Evolutionary conservation across 2,888 invertebrate species (phyloP).

Genomic region (Muschampia plurimacula): DNA sequence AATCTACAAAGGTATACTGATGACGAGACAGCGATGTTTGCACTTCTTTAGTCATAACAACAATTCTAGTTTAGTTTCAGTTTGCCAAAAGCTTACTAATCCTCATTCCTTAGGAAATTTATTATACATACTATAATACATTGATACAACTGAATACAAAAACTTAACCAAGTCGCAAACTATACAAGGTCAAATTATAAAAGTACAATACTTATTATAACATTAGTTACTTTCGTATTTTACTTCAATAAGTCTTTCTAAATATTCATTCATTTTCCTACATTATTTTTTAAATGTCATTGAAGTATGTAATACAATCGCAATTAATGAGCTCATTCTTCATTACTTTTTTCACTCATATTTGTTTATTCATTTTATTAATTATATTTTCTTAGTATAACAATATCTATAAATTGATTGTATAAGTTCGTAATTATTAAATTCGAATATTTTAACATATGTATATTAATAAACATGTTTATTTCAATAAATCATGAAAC

Average conservation of each 20-base stretch:
- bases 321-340: slow-evolving; percentile 80
- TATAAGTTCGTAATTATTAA: slow-evolving; percentile 87
- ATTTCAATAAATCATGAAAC: slow-evolving; percentile 80
- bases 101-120: slow-evolving; percentile 32
- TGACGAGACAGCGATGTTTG: neutral
- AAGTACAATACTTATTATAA: slow-evolving; percentile 79
- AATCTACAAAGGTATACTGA: neutral
- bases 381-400: slow-evolving; percentile 86
- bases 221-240: slow-evolving; percentile 84
- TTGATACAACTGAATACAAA: slow-evolving; percentile 31
- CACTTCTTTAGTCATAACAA: slow-evolving; percentile 3
- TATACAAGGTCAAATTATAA: slow-evolving; percentile 67
- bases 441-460: slow-evolving; percentile 87
- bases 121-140: slow-evolving; percentile 40
- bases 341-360: slow-evolving; percentile 80
- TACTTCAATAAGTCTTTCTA: slow-evolving; percentile 86
- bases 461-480: slow-evolving; percentile 86
- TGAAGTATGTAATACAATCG: slow-evolving; percentile 85
- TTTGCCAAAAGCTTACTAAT: slow-evolving; percentile 41
- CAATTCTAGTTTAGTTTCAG: slow-evolving; percentile 25
- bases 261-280: slow-evolving; percentile 84
- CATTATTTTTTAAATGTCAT: slow-evolving; percentile 82
- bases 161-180: slow-evolving; percentile 52
- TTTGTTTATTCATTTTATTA: slow-evolving; percentile 85
- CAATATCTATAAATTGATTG: slow-evolving; percentile 86